Evolutionary conservation across 2,888 invertebrate genomes (phyloP), one percentile per base, ranked within the genome.

Genomic region (Lamellibrachia satsuma): DNA sequence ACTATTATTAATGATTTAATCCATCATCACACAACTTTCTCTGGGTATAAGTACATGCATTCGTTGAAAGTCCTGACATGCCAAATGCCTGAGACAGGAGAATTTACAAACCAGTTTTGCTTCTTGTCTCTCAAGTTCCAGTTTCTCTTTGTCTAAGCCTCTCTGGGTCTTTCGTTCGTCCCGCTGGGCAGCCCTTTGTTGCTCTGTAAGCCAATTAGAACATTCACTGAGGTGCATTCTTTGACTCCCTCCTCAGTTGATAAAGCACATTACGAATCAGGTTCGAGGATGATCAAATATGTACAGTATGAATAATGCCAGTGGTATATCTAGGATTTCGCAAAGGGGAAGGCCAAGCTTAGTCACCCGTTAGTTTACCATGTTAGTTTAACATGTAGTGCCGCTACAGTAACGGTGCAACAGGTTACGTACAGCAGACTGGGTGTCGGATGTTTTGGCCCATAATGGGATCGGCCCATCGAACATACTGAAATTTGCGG

Each of bases 81-180:
- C 6, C 22, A 75, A 75, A 75, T 75, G 75, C 75, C 75, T 22
- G 75, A 4, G 75, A 75, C n/a, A 22, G 22, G 22, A 75, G 75
- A 75, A 75, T 75, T 75, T 93, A 22, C 97, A 96, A 96, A 98
- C 98, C 96, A 99, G 96, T 97, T 98, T 98, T 94, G 98, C 98
- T 96, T 99, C 99, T 96, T 99, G 98, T 94, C 98, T 97, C 96
- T 99, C 99, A 94, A 99, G 96, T 94, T 98, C 97, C 92, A 97
- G 97, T 94, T 98, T 97, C 96, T 99, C 99, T 94, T 98, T 97
- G 94, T 98, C 98, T 94, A 99, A 97, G 95, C 98, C 98, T 94
- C 99, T 97, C 9, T 98, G 97, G 15, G 98, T 98, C 97, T 98
- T 98, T 9, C 98, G 75, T 22, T 75, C 75, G 6, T 75, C 75